Evolutionary conservation across 2,888 invertebrate species (phyloP).

Genomic region (Drosophila yooni): DNA sequence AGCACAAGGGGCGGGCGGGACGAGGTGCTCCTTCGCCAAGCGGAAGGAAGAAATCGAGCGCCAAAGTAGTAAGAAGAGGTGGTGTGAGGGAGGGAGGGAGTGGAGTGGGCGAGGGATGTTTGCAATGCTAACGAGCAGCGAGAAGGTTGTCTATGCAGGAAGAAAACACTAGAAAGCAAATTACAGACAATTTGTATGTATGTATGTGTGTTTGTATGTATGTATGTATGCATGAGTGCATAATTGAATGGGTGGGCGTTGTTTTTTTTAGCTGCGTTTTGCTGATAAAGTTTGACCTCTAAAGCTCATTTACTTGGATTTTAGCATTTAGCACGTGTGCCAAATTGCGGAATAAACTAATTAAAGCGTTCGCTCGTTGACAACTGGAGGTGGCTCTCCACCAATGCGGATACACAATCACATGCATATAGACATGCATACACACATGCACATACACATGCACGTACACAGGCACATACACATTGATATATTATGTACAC

Average conservation of each 20-base stretch:
- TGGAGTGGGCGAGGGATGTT: slow-evolving; percentile 23
- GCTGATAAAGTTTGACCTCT: slow-evolving; percentile 72
- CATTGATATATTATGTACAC: slow-evolving; percentile 2
- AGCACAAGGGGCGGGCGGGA: background rate
- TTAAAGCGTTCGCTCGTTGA: slow-evolving; percentile 33
- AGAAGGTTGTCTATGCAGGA: slow-evolving; percentile 70
- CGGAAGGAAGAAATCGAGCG: slow-evolving; percentile 64
- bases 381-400: slow-evolving; percentile 4
- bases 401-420: background rate
- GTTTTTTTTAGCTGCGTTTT: slow-evolving; percentile 37
- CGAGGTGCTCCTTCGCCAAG: slow-evolving; percentile 9
- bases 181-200: slow-evolving; percentile 64
- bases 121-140: slow-evolving; percentile 58
- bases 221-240: slow-evolving; percentile 10
- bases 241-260: slow-evolving; percentile 46
- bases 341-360: slow-evolving; percentile 65
- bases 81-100: background rate
- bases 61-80: slow-evolving; percentile 24
- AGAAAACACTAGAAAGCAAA: slow-evolving; percentile 72
- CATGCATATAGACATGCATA: background rate
- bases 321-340: slow-evolving; percentile 65
- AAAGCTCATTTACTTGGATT: slow-evolving; percentile 63
- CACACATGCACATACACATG: background rate
- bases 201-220: slow-evolving; percentile 6
- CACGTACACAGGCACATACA: background rate